phyloP scores from a whole-genome alignment of 2,888 invertebrate species.

The Melanostoma scalare region DNA sequence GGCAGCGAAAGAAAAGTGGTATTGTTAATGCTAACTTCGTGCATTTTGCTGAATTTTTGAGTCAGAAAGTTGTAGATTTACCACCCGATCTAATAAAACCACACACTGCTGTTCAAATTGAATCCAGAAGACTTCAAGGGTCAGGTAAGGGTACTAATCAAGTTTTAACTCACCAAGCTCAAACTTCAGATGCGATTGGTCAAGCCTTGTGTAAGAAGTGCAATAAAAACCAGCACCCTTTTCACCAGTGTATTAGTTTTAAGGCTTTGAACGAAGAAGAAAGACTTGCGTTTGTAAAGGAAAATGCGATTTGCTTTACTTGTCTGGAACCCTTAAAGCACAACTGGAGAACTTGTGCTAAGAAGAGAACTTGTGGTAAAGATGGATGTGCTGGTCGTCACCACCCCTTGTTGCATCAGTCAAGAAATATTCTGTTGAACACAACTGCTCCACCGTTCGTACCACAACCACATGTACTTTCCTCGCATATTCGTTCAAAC shows the following conservation, averaged over 20 bases:
- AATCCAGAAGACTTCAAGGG: neutral
- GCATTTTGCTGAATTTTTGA: slow-evolving; percentile 3
- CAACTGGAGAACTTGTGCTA: slow-evolving; percentile 10
- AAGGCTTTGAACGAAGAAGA: neutral
- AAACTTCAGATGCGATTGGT: neutral
- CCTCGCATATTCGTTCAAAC: slow-evolving; percentile 1
- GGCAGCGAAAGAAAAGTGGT: neutral
- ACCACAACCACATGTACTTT: slow-evolving; percentile 10
- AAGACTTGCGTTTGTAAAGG: slow-evolving; percentile 1
- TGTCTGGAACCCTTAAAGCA: slow-evolving; percentile 17
- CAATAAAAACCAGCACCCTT: neutral
- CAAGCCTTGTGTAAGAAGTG: neutral
- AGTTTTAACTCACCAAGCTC: slow-evolving; percentile 9
- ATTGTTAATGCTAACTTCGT: neutral
- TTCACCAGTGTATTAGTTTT: neutral
- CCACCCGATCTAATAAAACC: slow-evolving; percentile 14
- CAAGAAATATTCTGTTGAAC: neutral
- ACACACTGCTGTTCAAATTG: neutral
- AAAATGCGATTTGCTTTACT: slow-evolving; percentile 15
- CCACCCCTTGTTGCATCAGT: neutral
- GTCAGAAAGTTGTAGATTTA: slow-evolving; percentile 12
- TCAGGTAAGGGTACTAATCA: neutral
- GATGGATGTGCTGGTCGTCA: neutral
- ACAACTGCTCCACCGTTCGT: neutral
- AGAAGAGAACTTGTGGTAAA: slow-evolving; percentile 2